phyloP scores from a whole-genome alignment of 1,140 invertebrate genomes.

The Drosophila burlai region DNA sequence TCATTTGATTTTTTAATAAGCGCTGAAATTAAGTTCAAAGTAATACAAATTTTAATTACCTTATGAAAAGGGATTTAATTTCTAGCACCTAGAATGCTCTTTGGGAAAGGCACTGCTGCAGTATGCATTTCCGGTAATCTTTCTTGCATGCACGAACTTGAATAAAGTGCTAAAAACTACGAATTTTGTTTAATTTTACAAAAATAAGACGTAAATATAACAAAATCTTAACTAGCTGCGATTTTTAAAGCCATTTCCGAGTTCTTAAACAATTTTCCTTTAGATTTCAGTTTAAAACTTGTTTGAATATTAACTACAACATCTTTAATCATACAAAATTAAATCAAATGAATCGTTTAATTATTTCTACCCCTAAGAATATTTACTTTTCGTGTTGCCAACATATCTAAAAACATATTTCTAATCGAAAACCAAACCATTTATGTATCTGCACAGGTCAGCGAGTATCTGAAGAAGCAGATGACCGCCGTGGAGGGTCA shows the following conservation, averaged over 20 bases:
- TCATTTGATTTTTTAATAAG: neutral
- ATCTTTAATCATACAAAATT: neutral
- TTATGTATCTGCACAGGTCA: slow-evolving; percentile 87
- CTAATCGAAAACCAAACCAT: neutral
- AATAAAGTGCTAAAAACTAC: too few species aligned
- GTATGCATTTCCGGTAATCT: too few species aligned
- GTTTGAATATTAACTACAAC: too few species aligned
- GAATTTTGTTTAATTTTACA: neutral
- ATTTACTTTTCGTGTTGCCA: slow-evolving; percentile 12
- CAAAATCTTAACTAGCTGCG: neutral
- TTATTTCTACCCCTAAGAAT: neutral
- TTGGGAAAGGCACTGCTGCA: too few species aligned
- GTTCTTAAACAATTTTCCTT: too few species aligned
- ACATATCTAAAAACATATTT: neutral
- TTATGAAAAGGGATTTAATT: neutral
- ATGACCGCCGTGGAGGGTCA: slow-evolving; percentile 91
- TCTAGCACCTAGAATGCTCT: neutral
- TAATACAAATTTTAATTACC: neutral
- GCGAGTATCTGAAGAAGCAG: slow-evolving; percentile 95
- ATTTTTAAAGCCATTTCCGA: neutral
- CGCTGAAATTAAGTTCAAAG: neutral
- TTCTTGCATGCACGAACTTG: too few species aligned
- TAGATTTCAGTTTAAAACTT: too few species aligned
- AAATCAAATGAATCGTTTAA: neutral
- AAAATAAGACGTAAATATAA: neutral